phyloP scores from a whole-genome alignment of 2,888 invertebrate genomes.

The Eustalomyia histrio region DNA sequence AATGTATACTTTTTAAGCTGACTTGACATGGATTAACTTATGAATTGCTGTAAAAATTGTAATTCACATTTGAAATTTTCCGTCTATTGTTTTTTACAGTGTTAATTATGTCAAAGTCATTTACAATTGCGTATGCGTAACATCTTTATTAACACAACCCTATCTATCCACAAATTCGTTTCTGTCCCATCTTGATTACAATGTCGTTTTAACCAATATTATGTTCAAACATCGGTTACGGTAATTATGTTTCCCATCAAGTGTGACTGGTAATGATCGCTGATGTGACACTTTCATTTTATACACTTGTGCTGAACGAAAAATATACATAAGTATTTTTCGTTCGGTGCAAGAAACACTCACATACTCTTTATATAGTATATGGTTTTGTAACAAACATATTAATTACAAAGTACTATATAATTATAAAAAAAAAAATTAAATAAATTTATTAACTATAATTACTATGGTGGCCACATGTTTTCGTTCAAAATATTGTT shows the following conservation, averaged over 20 bases:
- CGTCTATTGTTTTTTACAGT: too few species aligned
- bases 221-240: constrained; percentile 18
- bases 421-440: not conserved
- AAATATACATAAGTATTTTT: not conserved
- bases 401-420: not conserved
- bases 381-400: not conserved
- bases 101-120: not conserved
- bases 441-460: not conserved
- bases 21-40: too few species aligned
- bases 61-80: too few species aligned
- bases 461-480: not conserved
- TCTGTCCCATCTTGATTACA: not conserved
- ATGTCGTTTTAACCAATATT: not conserved
- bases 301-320: not conserved
- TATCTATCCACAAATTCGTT: not conserved
- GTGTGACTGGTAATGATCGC: constrained; percentile 23
- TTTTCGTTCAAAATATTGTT: not conserved
- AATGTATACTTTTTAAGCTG: too few species aligned
- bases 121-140: not conserved
- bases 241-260: constrained; percentile 33
- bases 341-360: too few species aligned
- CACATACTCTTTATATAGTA: too few species aligned
- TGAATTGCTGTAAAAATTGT: too few species aligned
- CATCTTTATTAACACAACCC: not conserved
- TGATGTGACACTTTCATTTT: not conserved